Conservation (phyloP, 37 sponge, comb jelly and placozoan species). For the Petrosia ficiformis region DNA sequence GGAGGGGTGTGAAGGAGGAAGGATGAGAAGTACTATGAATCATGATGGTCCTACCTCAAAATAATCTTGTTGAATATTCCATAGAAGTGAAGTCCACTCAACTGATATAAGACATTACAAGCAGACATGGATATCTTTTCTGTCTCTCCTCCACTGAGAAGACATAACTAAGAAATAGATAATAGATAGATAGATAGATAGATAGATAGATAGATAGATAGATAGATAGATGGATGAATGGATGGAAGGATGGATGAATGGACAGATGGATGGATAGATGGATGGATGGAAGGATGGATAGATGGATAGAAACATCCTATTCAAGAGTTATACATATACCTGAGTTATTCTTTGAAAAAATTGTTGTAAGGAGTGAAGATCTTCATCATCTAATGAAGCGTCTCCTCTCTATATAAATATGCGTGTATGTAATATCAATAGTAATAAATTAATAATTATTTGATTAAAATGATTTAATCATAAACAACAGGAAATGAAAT, state of each 20-base stretch:
- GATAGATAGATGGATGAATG: background rate
- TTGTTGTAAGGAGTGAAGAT: slow-evolving; percentile 47
- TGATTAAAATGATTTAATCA: background rate
- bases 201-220: background rate
- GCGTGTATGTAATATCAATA: too few species aligned
- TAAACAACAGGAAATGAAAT: too few species aligned
- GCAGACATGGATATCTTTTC: slow-evolving; percentile 16
- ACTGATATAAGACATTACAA: slow-evolving; percentile 50
- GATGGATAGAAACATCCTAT: background rate
- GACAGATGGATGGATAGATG: background rate
- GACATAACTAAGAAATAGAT: slow-evolving; percentile 30
- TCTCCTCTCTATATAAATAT: background rate
- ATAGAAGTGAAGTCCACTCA: slow-evolving; percentile 77
- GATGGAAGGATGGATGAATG: background rate
- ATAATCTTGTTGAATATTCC: slow-evolving; percentile 83
- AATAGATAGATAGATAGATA: background rate
- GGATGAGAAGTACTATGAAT: background rate
- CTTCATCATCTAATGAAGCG: slow-evolving; percentile 31
- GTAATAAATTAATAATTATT: background rate
- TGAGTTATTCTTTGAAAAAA: slow-evolving; percentile 57
- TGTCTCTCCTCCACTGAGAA: slow-evolving; percentile 29
- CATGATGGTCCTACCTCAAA: slow-evolving; percentile 35
- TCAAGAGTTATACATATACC: too few species aligned
- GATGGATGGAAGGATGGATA: too few species aligned
- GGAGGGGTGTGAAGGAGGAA: background rate